Conservation (phyloP, 2,797 vertebrate species). For the Pyrrhura leucotis region DNA sequence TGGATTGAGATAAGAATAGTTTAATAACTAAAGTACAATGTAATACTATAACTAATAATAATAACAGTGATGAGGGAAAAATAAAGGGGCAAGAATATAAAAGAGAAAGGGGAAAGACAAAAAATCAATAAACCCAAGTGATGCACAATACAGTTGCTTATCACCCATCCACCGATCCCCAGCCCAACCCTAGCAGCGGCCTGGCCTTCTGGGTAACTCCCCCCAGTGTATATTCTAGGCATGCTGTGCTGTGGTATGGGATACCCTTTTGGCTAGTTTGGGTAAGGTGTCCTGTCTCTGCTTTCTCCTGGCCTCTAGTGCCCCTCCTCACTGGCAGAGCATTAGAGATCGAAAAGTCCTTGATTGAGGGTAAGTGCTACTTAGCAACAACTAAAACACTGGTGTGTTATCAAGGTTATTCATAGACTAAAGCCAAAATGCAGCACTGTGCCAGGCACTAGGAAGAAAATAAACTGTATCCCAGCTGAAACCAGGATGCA, state of each 20-base stretch:
- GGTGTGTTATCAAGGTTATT: background rate
- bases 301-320: background rate
- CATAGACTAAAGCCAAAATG: background rate
- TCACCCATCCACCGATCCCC: background rate
- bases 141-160: background rate
- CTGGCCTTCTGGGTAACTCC: background rate
- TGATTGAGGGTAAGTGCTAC: background rate
- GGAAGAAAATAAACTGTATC: background rate
- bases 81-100: background rate
- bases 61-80: background rate
- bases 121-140: background rate
- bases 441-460: background rate
- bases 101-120: background rate
- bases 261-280: background rate
- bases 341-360: background rate
- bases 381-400: background rate
- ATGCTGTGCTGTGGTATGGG: background rate
- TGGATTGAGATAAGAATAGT: background rate
- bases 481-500: background rate
- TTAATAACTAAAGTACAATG: background rate
- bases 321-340: background rate
- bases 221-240: background rate
- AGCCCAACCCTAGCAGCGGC: background rate
- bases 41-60: background rate
- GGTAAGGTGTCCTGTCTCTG: background rate